Evolutionary conservation across 2,888 invertebrate genomes (phyloP).

Genomic region (Drosophila pseudotalamancana): DNA sequence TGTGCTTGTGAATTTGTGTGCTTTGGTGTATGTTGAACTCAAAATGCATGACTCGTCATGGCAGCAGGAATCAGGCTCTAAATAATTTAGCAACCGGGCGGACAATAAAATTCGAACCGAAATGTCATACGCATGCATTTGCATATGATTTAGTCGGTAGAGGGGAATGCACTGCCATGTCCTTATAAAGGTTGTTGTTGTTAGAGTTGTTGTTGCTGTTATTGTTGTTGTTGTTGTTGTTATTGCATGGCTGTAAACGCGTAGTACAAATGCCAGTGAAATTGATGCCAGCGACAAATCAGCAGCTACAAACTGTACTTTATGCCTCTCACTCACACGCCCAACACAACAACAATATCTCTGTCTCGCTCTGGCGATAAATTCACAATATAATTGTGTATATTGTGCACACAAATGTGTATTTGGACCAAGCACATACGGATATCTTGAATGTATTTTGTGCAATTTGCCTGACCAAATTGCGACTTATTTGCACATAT

Average conservation of each 20-base stretch:
- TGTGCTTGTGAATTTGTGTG: slow-evolving; percentile 1
- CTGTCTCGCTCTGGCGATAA: slow-evolving; percentile 25
- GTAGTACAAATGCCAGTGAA: slow-evolving; percentile 46
- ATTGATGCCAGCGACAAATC: slow-evolving; percentile 65
- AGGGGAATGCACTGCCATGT: slow-evolving; percentile 42
- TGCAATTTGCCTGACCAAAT: slow-evolving; percentile 56
- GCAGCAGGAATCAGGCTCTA: slow-evolving; percentile 77
- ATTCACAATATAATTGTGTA: slow-evolving; percentile 67
- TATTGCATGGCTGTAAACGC: slow-evolving; percentile 34
- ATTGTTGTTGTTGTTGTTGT: slow-evolving; percentile 10
- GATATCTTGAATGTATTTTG: slow-evolving; percentile 29
- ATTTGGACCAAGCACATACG: slow-evolving; percentile 5
- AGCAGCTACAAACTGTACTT: slow-evolving; percentile 27
- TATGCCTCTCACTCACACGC: slow-evolving; percentile 7
- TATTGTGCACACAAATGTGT: slow-evolving; percentile 22
- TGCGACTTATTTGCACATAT: slow-evolving; percentile 40
- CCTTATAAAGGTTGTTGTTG: slow-evolving; percentile 15
- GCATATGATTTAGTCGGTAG: slow-evolving; percentile 65
- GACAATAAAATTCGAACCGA: slow-evolving; percentile 76
- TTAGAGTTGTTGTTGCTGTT: slow-evolving; percentile 10
- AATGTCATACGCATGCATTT: slow-evolving; percentile 78
- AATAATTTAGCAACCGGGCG: slow-evolving; percentile 76
- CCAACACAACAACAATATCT: background rate
- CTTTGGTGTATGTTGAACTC: slow-evolving; percentile 34
- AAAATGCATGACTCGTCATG: slow-evolving; percentile 74